Percentiles rank a stretch among this genome's conserved stretches.
Evolutionary conservation across 2,113 vertebrate genomes (phyloP).

Genomic region (Oxyura jamaicensis): DNA sequence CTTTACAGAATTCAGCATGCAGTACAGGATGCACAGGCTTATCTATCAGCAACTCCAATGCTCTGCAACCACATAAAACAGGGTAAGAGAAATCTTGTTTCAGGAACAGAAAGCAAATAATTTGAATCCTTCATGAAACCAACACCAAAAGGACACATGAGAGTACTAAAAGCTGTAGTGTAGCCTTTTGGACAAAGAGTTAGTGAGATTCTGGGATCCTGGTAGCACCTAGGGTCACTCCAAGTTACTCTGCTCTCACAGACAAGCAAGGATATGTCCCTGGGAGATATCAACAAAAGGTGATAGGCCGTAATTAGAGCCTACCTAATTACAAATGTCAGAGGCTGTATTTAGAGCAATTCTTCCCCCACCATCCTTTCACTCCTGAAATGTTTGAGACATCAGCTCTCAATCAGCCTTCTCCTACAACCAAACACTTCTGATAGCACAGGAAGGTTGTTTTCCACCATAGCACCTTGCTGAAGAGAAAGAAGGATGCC

Average conservation of each 20-base stretch:
- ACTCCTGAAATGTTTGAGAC: accelerated
- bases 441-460: neutral
- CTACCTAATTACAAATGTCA: neutral
- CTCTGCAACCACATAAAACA: neutral
- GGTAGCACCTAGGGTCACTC: neutral
- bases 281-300: neutral
- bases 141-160: neutral
- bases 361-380: neutral
- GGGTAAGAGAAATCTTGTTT: neutral
- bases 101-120: neutral
- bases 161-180: neutral
- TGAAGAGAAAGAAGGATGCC: neutral
- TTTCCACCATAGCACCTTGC: accelerated
- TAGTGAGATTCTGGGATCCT: neutral
- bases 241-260: neutral
- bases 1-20: neutral
- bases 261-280: neutral
- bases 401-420: neutral
- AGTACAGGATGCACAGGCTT: neutral
- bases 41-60: neutral
- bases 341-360: neutral
- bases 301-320: neutral
- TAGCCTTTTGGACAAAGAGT: neutral
- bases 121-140: neutral
- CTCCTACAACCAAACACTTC: neutral